Percentiles rank a stretch among this genome's conserved stretches.
Conservation (phyloP, 2,888 invertebrate genomes). For the Anthophora plumipes region DNA sequence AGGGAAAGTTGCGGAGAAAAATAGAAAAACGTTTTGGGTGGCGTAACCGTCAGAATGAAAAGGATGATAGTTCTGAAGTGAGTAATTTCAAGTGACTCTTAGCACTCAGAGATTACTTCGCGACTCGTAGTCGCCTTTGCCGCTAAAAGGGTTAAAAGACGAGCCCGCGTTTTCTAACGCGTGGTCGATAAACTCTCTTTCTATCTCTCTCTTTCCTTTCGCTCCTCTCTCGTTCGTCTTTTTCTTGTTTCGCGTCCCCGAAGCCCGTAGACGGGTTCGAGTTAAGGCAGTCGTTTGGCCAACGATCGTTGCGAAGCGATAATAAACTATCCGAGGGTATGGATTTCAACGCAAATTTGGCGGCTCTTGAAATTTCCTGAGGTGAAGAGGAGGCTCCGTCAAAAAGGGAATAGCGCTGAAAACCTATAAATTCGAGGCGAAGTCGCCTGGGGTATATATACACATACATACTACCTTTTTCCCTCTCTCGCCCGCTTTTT, state of each 20-base stretch:
- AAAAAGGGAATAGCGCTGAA: slow-evolving; percentile 62
- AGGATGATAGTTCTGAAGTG: too few species aligned
- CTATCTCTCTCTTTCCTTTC: neutral
- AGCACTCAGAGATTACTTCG: neutral
- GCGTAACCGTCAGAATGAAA: too few species aligned
- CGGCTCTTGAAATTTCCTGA: slow-evolving; percentile 51
- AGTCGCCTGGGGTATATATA: slow-evolving; percentile 68
- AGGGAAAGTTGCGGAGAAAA: too few species aligned
- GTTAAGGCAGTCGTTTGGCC: slow-evolving; percentile 48
- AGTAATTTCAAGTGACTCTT: too few species aligned
- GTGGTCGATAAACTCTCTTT: slow-evolving; percentile 42
- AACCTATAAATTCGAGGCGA: slow-evolving; percentile 66
- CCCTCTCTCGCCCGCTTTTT: slow-evolving; percentile 9
- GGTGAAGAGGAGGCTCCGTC: neutral
- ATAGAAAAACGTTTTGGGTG: too few species aligned
- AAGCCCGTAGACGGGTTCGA: slow-evolving; percentile 32
- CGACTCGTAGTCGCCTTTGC: neutral
- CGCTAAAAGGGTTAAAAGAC: neutral
- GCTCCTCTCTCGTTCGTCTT: neutral
- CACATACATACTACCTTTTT: slow-evolving; percentile 6
- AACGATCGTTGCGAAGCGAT: slow-evolving; percentile 56
- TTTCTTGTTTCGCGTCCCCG: slow-evolving; percentile 22
- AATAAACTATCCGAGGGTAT: slow-evolving; percentile 58
- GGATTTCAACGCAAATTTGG: slow-evolving; percentile 60
- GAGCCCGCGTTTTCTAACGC: slow-evolving; percentile 20